Base-by-base conservation (phyloP, 2,888 invertebrate genomes). In the Conops quadrifasciatus region DNA sequence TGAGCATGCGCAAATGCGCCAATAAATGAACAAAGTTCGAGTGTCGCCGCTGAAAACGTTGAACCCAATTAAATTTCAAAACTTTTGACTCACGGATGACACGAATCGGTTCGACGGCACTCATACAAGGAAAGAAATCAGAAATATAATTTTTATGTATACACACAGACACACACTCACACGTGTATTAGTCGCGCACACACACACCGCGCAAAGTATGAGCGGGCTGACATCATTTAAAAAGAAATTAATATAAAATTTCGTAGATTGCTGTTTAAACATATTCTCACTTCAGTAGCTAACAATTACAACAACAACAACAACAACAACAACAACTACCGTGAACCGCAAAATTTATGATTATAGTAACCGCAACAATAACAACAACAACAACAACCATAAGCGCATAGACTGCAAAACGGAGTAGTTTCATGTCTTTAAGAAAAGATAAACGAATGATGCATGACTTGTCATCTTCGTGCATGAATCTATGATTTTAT, bases 41-140 rank as follows among this genome's bases (percentile, higher is more conserved):
- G 15, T 5, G 49, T n/a, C 1, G 49, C 13, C n/a, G 49, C 15
- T 49, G 49, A 49, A 16, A 36, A 70, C 65, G 58, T 56, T 70
- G 65, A 70, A 65, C 70, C 65, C 70, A 70, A 70, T 70, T 70
- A 70, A 70, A 65, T 65, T 70, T 64, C 65, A 60, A 30, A 49
- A 2, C 13, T 49, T 19, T 56, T 16, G 24, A 24, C 13, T 58
- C 36, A 53, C 36, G 13, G 24, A 43, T 67, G 56, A 43, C 67
- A 67, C 58, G 36, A 28, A 21, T 28, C 26, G 15, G 15, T 13
- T 13, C 45, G 45, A 15, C 56, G 26, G 7, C 19, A 19, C 1
- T 21, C 26, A 24, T 24, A 13, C 11, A 24, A 15, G 24, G 11
- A 15, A 15, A n/a, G n/a, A n/a, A n/a, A n/a, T n/a, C n/a, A n/a